phyloP scores from a whole-genome alignment of 2,113 vertebrate genomes.

The Chrysemys picta region DNA sequence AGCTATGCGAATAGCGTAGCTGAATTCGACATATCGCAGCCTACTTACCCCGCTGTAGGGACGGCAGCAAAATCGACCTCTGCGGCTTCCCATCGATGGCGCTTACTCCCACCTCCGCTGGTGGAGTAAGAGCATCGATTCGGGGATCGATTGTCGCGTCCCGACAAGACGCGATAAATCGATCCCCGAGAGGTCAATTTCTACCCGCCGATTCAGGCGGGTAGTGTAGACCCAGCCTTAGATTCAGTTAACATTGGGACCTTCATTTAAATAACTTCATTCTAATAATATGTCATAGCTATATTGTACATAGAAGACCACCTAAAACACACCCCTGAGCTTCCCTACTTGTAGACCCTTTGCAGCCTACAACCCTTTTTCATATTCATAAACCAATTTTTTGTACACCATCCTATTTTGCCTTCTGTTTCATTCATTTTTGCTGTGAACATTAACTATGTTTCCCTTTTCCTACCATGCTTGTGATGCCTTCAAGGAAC shows the following conservation, averaged over 20 bases:
- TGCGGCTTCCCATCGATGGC: too few species aligned
- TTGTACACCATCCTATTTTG: background rate
- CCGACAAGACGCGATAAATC: too few species aligned
- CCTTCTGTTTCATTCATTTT: slow-evolving; percentile 4
- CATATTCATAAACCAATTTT: background rate
- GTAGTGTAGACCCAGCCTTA: too few species aligned
- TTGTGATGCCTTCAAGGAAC: slow-evolving; percentile 63
- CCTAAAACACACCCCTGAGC: background rate
- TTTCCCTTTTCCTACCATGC: slow-evolving; percentile 51
- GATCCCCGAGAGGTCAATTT: too few species aligned
- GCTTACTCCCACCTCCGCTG: too few species aligned
- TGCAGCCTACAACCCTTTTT: slow-evolving; percentile 27
- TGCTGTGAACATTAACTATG: slow-evolving; percentile 35
- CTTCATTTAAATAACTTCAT: background rate
- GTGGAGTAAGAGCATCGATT: too few species aligned
- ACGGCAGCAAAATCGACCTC: too few species aligned
- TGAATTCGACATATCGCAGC: too few species aligned
- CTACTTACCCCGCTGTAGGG: too few species aligned
- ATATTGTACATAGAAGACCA: background rate
- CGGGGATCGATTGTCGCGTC: too few species aligned
- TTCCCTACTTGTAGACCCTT: background rate
- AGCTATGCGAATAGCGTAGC: too few species aligned
- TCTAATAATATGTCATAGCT: background rate
- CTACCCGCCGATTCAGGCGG: too few species aligned
- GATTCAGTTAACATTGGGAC: background rate